A percentile compares a stretch with the other conserved stretches of the same genome.
phyloP scores from a whole-genome alignment of 2,888 invertebrate species.

The Netelia virgata region DNA sequence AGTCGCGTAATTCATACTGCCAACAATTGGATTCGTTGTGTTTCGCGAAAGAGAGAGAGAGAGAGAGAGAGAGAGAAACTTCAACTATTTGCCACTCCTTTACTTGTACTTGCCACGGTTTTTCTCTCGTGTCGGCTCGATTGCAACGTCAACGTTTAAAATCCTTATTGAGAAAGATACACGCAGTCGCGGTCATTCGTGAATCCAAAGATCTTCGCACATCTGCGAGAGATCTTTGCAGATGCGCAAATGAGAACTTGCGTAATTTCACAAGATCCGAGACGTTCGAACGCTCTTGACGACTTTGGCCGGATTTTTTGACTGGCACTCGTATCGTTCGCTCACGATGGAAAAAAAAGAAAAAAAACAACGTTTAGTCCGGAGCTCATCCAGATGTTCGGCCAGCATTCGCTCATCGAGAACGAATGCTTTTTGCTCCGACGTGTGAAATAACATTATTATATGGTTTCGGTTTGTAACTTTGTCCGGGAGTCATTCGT shows the following conservation, averaged over 20 bases:
- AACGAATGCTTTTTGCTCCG: conserved; percentile 30
- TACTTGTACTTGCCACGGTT: conserved; percentile 18
- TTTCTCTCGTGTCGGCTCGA: conserved; percentile 1
- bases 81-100: conserved; percentile 2
- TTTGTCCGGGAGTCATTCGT: background rate
- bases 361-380: conserved; percentile 56
- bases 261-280: conserved; percentile 45
- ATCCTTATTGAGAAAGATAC: background rate
- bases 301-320: conserved; percentile 41
- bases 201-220: conserved; percentile 23
- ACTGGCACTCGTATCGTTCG: conserved; percentile 40
- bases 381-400: conserved; percentile 65
- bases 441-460: conserved; percentile 19
- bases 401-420: background rate
- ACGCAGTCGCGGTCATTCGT: background rate
- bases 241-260: conserved; percentile 52
- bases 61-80: background rate
- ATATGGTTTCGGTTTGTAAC: background rate
- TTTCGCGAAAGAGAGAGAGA: conserved; percentile 23
- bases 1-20: conserved; percentile 70
- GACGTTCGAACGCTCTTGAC: conserved; percentile 34
- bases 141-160: conserved; percentile 11
- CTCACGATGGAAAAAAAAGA: conserved; percentile 9
- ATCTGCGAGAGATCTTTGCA: conserved; percentile 46
- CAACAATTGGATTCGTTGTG: conserved; percentile 70